Evolutionary conservation across 2,888 invertebrate species (phyloP).

Genomic region (Neelides folsomi): DNA sequence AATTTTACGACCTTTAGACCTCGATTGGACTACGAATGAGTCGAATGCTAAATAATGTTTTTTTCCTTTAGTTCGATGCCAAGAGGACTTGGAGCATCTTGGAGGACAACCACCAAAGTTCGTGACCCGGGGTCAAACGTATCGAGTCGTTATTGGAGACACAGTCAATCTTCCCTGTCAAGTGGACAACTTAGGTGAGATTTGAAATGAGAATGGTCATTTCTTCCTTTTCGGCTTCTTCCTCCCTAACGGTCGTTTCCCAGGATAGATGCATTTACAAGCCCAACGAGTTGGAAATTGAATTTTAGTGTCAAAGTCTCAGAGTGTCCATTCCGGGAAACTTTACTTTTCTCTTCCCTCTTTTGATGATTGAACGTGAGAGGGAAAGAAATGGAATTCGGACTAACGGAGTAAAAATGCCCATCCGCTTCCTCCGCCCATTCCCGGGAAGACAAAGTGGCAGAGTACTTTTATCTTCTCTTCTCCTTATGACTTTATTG

Average conservation of each 20-base stretch:
- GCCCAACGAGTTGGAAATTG: constrained; percentile 2
- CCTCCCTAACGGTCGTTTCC: neutral
- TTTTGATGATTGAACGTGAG: neutral
- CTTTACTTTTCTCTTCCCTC: neutral
- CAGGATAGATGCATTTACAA: neutral
- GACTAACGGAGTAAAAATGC: neutral
- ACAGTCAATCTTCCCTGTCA: constrained; percentile 63
- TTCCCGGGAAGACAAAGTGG: neutral
- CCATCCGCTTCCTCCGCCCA: neutral
- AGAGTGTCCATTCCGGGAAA: constrained; percentile 1
- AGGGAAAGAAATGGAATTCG: no score
- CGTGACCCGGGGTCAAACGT: constrained; percentile 59
- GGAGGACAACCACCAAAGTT: constrained; percentile 47
- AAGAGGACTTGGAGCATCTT: constrained; percentile 9
- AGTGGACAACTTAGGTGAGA: constrained; percentile 64
- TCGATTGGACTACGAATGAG: neutral
- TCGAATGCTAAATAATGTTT: neutral
- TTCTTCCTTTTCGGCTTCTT: neutral
- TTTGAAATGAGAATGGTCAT: neutral
- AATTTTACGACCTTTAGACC: no score
- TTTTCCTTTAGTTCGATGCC: constrained; percentile 8
- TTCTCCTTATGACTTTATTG: neutral
- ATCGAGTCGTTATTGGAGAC: constrained; percentile 63
- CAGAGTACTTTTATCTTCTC: neutral
- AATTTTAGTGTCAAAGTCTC: constrained; percentile 6